These are phyloP conservation scores for Haliclona indistincta DNA, from an alignment of 37 sponge, comb jelly and placozoan species.

Conservation along the genomic window DNA sequence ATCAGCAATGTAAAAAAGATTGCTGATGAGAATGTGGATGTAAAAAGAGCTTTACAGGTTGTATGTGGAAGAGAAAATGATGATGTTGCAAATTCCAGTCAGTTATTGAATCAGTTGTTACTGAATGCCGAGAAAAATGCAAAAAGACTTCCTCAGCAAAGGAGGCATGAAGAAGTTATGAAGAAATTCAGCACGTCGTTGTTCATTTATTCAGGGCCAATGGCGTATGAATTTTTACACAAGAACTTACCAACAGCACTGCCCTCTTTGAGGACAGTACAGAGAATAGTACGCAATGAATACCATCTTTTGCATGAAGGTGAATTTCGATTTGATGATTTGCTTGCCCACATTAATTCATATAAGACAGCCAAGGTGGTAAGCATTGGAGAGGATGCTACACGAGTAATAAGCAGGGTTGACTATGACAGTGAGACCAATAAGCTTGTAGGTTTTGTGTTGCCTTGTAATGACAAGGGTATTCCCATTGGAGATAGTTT, in stretches of 20 bases:
- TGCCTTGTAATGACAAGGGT: slow-evolving; percentile 5
- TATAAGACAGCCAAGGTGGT: not conserved
- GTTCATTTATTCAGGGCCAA: slow-evolving; percentile 45
- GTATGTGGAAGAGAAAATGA: too few species aligned
- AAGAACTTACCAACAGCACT: slow-evolving; percentile 57
- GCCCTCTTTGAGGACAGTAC: slow-evolving; percentile 59
- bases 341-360: slow-evolving; percentile 12
- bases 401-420: slow-evolving; percentile 16
- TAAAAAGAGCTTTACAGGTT: too few species aligned
- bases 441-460: slow-evolving; percentile 25
- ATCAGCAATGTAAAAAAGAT: too few species aligned
- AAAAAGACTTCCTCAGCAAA: not conserved
- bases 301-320: slow-evolving; percentile 51
- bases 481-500: slow-evolving; percentile 12
- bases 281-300: slow-evolving; percentile 28
- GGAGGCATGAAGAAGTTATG: slow-evolving; percentile 29
- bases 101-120: not conserved
- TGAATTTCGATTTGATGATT: slow-evolving; percentile 53
- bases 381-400: slow-evolving; percentile 20
- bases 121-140: not conserved
- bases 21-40: too few species aligned
- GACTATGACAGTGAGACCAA: slow-evolving; percentile 23
- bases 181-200: slow-evolving; percentile 58
- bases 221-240: slow-evolving; percentile 63
- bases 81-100: not conserved